phyloP scores from a whole-genome alignment of 2,888 invertebrate species.

The Pammene aurita region DNA sequence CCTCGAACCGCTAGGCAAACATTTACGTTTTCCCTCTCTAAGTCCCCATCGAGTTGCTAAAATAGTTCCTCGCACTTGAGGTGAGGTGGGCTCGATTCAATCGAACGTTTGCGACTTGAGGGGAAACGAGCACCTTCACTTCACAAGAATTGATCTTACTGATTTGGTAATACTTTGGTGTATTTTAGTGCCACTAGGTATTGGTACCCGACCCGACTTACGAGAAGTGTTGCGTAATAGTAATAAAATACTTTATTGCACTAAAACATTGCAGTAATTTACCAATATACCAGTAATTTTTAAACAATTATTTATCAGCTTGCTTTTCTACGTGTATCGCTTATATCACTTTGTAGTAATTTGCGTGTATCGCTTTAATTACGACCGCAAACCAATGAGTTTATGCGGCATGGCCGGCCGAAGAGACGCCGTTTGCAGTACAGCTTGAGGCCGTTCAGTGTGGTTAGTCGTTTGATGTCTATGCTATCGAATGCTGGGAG shows the following conservation, averaged over 20 bases:
- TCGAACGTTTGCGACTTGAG: conserved; percentile 62
- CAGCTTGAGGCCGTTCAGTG: conserved; percentile 14
- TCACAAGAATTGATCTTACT: conserved; percentile 53
- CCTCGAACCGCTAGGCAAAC: conserved; percentile 41
- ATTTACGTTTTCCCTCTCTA: conserved; percentile 49
- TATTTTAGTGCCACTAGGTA: conserved; percentile 16
- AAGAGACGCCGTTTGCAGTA: conserved; percentile 11
- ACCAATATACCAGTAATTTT: too few relatives aligned
- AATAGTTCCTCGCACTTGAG: conserved; percentile 70
- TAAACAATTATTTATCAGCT: too few relatives aligned
- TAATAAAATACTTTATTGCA: too few relatives aligned
- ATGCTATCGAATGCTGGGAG: conserved; percentile 5
- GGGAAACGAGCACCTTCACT: conserved; percentile 54
- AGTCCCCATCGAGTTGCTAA: conserved; percentile 60
- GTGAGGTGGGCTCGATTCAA: conserved; percentile 65
- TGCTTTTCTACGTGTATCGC: background rate
- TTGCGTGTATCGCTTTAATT: conserved; percentile 5
- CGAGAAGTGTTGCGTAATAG: too few relatives aligned
- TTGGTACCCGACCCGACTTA: too few relatives aligned
- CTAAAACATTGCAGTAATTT: too few relatives aligned
- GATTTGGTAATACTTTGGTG: conserved; percentile 28
- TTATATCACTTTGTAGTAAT: background rate
- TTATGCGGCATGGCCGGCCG: conserved; percentile 4
- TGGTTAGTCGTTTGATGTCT: conserved; percentile 18
- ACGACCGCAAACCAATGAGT: conserved; percentile 19